Evolutionary conservation across 2,888 invertebrate species (phyloP), one percentile per base, ranked within the genome.

Genomic region (Volucella inflata): DNA sequence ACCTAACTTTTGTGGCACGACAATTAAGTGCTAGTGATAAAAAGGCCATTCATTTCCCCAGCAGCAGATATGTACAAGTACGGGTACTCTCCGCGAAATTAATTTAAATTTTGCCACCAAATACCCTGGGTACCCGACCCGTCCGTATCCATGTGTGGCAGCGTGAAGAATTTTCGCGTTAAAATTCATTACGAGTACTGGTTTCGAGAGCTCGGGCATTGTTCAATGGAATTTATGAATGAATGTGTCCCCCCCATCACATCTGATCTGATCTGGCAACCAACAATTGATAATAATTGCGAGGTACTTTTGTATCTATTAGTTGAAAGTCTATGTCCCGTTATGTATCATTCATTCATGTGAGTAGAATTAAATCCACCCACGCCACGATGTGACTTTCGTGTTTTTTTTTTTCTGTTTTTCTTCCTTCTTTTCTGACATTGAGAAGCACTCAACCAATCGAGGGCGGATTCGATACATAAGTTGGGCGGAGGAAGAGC

Each of bases 231-330:
- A 75, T 70, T 68, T 85, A 85, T 85, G 85, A 85, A 85, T 85
- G 85, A 81, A 85, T 71, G 51, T 14, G 55, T 46, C 51, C 50
- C 51, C 50, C 51, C 40, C 65, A 46, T 38, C 30, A 16, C 21
- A 17, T 8, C 42, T n/a, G n/a, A 11, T 40, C 42, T 16, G 30
- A 16, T 21, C 9, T 16, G 8, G 59, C n/a, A 50, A 62, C n/a
- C 51, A 67, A 72, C 81, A 85, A 85, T 85, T 85, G 85, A 77
- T 85, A 81, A 81, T 85, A 85, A 85, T 85, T 85, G 76, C 81
- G 44, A 85, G 77, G 81, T 85, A 85, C 76, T 85, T 85, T 85
- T 77, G 85, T 81, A 85, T 85, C 85, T 85, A 85, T 85, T 85
- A 85, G 76, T 72, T 67, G 51, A 48, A 60, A 67, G 65, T 65